Base-by-base conservation (phyloP, 2,797 vertebrate species). In the Lagorchestes hirsutus region DNA sequence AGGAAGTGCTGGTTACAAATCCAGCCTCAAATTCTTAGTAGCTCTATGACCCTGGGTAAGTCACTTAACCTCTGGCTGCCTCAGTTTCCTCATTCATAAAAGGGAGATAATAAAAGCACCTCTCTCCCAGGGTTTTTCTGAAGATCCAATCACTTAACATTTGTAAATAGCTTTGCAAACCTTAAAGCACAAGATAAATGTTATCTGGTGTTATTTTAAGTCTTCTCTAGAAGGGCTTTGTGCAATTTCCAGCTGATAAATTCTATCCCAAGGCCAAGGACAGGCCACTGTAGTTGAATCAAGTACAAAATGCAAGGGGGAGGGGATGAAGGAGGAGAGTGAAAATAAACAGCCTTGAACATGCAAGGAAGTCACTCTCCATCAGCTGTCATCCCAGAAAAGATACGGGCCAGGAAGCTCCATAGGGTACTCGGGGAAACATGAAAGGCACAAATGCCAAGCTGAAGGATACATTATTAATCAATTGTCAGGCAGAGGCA, bases 401-500 rank as follows among this genome's bases (percentile, higher is more conserved):
- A 96, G 93, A 94, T 93, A 92, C 67, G 93, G 94, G 92, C 40
- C 91, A 95, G 93, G 67, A 24, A 54, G 52, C 95, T 90, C 95
- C 13, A 3, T 95, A 31, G 96, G 90, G 87, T 90, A 93, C 57
- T 92, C 82, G 2, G 90, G 27, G 91, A 96, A 67, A 96, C 90
- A 52, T 5, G 93, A 95, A 95, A 93, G 95, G 0, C 1, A 74
- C 54, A 92, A 27, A 12, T 91, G 90, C 91, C 93, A 58, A 59
- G 95, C 34, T 94, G 94, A 96, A 96, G 96, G 95, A 96, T 91
- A 90, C 28, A n/a, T 87, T 62, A 96, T 97, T 96, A 13, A 95
- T 97, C 74, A 87, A 50, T 87, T 40, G 40, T 27, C 97, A 96
- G 52, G 50, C 0, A 91, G 58, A 93, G 91, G 90, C 55, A 57